These are phyloP conservation scores for Neoascia interrupta DNA, from an alignment of 2,888 invertebrate species.

Conservation along the genomic window DNA sequence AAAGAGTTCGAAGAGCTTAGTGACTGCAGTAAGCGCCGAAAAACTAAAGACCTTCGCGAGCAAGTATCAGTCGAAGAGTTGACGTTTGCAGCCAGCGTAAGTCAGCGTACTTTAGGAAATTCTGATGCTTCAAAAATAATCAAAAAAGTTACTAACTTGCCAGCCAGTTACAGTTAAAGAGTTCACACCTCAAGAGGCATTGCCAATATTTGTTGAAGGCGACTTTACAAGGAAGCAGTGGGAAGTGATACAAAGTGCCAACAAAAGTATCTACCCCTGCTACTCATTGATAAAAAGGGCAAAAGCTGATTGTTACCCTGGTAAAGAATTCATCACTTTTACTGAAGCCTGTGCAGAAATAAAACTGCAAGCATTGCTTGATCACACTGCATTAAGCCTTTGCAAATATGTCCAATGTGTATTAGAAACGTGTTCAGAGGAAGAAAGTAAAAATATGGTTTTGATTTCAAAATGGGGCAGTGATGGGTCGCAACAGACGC, in stretches of 20 bases:
- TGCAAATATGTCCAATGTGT: slow-evolving; percentile 2
- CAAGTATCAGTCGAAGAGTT: slow-evolving; percentile 13
- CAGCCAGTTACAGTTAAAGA: background rate
- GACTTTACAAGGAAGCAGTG: background rate
- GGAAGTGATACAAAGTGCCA: slow-evolving; percentile 16
- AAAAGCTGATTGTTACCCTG: slow-evolving; percentile 8
- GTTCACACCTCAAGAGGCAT: background rate
- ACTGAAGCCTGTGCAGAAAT: slow-evolving; percentile 6
- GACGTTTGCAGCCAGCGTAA: slow-evolving; percentile 5
- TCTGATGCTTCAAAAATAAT: slow-evolving; percentile 20
- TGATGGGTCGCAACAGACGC: slow-evolving; percentile 55
- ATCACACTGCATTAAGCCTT: background rate
- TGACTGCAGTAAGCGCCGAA: slow-evolving; percentile 13
- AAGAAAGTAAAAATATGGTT: background rate
- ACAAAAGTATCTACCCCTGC: background rate
- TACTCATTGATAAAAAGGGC: slow-evolving; percentile 6
- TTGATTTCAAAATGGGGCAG: slow-evolving; percentile 2
- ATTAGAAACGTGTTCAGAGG: background rate
- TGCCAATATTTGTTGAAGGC: background rate
- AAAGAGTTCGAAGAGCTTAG: slow-evolving; percentile 10
- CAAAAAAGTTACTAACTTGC: slow-evolving; percentile 4
- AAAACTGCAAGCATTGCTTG: slow-evolving; percentile 6
- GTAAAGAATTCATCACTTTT: background rate
- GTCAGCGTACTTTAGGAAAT: slow-evolving; percentile 14
- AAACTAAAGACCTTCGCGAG: slow-evolving; percentile 11